These are phyloP conservation scores for Balaenoptera acutorostrata DNA, from an alignment of 2,113 vertebrate species.

Conservation along the genomic window DNA sequence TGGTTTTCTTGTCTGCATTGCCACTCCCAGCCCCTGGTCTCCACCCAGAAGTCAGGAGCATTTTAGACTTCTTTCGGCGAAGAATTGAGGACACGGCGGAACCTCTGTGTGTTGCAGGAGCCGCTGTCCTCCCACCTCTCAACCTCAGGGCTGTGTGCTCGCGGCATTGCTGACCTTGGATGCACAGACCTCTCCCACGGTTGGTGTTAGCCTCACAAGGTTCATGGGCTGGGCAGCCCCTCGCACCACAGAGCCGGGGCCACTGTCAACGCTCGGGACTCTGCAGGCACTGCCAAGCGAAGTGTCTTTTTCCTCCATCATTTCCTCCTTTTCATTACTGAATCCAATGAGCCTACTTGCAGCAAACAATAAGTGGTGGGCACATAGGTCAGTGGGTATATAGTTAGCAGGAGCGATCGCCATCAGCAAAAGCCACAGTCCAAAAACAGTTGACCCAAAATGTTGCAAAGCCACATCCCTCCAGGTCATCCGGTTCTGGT, in stretches of 20 bases:
- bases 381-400: not conserved
- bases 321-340: not conserved
- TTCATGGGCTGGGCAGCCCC: not conserved
- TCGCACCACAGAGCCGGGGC: not conserved
- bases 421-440: not conserved
- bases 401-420: not conserved
- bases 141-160: not conserved
- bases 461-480: not conserved
- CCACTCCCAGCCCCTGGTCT: not conserved
- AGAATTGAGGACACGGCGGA: not conserved
- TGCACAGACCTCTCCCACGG: accelerated
- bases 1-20: not conserved
- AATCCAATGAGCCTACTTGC: not conserved
- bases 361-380: not conserved
- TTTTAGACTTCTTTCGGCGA: not conserved
- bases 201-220: accelerated
- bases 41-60: not conserved
- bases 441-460: not conserved
- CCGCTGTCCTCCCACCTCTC: not conserved
- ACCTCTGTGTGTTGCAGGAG: not conserved
- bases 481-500: not conserved
- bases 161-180: not conserved
- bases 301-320: not conserved
- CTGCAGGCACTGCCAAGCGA: not conserved
- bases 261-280: not conserved